phyloP scores from a whole-genome alignment of 2,888 invertebrate species.

The Achlya flavicornis region DNA sequence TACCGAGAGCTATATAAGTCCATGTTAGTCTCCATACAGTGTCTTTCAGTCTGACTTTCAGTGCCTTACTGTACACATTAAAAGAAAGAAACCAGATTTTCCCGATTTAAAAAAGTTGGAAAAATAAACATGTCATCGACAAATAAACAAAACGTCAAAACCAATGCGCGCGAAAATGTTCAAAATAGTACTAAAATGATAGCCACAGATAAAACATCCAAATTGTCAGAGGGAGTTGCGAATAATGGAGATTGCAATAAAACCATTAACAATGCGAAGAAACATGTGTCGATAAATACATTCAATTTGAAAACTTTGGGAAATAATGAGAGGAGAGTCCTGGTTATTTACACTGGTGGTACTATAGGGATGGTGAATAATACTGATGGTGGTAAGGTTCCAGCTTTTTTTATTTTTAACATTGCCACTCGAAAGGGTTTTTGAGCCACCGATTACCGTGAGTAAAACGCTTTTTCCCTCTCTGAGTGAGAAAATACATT shows the following conservation, averaged over 20 bases:
- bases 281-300: too few species aligned
- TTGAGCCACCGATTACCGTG: too few species aligned
- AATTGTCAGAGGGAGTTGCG: too few species aligned
- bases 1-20: background rate
- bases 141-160: background rate
- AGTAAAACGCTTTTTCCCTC: too few species aligned
- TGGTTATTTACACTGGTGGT: conserved; percentile 97
- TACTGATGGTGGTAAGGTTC: conserved; percentile 87
- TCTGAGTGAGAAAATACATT: too few species aligned
- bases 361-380: conserved; percentile 98
- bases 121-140: background rate
- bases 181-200: too few species aligned
- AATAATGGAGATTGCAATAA: too few species aligned
- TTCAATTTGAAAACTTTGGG: conserved; percentile 27
- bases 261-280: too few species aligned
- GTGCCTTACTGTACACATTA: background rate
- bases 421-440: too few species aligned
- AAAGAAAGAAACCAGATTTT: too few species aligned
- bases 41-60: background rate
- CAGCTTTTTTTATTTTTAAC: conserved; percentile 5
- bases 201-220: background rate
- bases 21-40: background rate
- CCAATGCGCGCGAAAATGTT: background rate
- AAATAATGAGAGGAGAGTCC: conserved; percentile 84
- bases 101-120: too few species aligned